phyloP scores from a whole-genome alignment of 2,113 vertebrate species.

The Gnathonemus longibarbis region DNA sequence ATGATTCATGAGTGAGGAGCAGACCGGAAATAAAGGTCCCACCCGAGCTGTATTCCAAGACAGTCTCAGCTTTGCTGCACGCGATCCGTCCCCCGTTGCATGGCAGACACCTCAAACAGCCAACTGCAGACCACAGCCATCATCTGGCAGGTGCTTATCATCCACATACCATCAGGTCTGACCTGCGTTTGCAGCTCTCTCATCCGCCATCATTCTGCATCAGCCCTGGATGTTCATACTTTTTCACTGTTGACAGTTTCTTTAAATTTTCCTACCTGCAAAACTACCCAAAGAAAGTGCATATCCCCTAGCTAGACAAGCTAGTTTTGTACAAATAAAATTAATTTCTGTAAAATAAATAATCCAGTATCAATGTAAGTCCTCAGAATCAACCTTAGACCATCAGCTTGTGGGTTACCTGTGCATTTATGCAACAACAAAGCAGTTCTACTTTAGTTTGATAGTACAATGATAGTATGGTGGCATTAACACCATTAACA shows the following conservation, averaged over 20 bases:
- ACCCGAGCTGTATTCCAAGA: not conserved
- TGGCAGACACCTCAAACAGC: not conserved
- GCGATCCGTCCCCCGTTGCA: not conserved
- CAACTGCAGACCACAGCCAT: not conserved
- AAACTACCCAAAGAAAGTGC: not conserved
- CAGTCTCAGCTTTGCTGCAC: not conserved
- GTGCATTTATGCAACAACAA: not conserved
- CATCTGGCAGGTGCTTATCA: not conserved
- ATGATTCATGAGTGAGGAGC: conserved; percentile 11
- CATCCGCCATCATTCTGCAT: not conserved
- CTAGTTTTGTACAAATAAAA: not conserved
- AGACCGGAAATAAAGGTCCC: not conserved
- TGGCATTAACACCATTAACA: not conserved
- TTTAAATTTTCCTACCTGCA: not conserved
- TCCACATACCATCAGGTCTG: not conserved
- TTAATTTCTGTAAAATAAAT: not conserved
- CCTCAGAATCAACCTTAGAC: not conserved
- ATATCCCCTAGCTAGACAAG: not conserved
- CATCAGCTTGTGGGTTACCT: not conserved
- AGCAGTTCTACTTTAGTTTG: not conserved
- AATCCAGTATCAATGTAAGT: not conserved
- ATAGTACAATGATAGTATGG: not conserved
- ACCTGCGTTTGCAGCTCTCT: not conserved
- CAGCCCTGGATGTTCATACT: not conserved
- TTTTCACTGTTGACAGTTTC: not conserved